Evolutionary conservation across 2,113 vertebrate species (phyloP).

Genomic region (Ammospiza caudacuta): DNA sequence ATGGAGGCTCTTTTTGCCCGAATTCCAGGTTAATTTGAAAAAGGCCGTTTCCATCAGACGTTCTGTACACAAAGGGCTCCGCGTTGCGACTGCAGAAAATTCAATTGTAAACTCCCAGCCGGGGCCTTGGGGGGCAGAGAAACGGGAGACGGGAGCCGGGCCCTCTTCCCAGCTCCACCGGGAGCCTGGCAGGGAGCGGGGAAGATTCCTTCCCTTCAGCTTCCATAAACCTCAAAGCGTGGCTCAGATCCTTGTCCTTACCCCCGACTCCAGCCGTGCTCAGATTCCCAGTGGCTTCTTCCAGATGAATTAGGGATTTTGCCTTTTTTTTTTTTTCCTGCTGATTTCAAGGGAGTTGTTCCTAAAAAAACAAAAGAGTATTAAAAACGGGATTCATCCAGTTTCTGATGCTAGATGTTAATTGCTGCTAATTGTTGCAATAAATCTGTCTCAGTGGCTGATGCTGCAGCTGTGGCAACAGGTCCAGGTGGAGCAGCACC

Average conservation of each 20-base stretch:
- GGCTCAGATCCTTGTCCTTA: constrained; percentile 13
- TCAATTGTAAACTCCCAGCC: constrained; percentile 64
- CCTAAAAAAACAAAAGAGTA: no score
- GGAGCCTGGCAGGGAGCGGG: neutral
- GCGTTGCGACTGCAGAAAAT: constrained; percentile 73
- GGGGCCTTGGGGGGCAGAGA: constrained; percentile 27
- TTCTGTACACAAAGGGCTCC: constrained; percentile 67
- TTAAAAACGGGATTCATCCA: rapidly evolving
- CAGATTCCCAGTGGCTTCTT: neutral
- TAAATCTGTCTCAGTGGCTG: neutral
- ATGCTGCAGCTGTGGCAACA: neutral
- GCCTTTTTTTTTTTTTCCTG: no score
- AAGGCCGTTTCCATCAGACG: constrained; percentile 72
- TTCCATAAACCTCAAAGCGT: constrained; percentile 12
- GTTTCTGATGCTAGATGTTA: neutral
- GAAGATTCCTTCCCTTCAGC: neutral
- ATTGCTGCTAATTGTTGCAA: neutral
- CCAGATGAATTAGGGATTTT: neutral
- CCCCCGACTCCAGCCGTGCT: neutral
- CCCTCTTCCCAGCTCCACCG: neutral
- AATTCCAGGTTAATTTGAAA: constrained; percentile 78
- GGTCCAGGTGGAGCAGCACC: neutral
- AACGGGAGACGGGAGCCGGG: constrained; percentile 4
- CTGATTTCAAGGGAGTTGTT: neutral
- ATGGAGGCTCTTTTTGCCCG: neutral